These are phyloP conservation scores for Panagrolaimus sp. DNA, from an alignment of 1,140 invertebrate species.

Conservation along the genomic window DNA sequence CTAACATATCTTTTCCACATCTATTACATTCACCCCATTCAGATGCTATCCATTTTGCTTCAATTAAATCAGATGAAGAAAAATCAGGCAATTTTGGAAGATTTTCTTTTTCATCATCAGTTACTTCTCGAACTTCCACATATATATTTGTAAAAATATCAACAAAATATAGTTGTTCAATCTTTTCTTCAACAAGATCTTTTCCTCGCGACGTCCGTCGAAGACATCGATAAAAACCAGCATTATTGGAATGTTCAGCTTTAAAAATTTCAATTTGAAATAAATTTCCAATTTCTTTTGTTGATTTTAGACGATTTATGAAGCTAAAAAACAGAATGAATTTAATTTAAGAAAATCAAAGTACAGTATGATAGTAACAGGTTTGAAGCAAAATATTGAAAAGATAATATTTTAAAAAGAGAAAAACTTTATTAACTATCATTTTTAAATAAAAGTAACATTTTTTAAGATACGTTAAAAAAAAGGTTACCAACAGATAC, in stretches of 20 bases:
- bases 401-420: too few relatives aligned
- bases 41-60: not conserved
- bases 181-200: not conserved
- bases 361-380: too few relatives aligned
- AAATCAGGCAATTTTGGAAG: not conserved
- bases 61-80: not conserved
- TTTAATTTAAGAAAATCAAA: too few relatives aligned
- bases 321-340: too few relatives aligned
- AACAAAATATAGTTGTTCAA: not conserved
- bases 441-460: too few relatives aligned
- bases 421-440: too few relatives aligned
- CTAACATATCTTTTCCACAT: not conserved
- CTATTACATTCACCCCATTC: not conserved
- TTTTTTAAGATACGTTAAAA: too few relatives aligned
- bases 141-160: not conserved
- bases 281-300: not conserved
- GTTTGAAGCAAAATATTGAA: too few relatives aligned
- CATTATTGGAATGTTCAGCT: not conserved
- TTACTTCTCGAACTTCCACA: not conserved
- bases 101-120: not conserved
- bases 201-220: not conserved
- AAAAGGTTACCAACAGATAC: too few relatives aligned
- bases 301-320: not conserved
- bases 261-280: not conserved
- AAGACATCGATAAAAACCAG: constrained; percentile 7